These are phyloP conservation scores for Lytechinus variegatus DNA, from an alignment of 35 echinoderm and acorn worm genomes.

Conservation along the genomic window DNA sequence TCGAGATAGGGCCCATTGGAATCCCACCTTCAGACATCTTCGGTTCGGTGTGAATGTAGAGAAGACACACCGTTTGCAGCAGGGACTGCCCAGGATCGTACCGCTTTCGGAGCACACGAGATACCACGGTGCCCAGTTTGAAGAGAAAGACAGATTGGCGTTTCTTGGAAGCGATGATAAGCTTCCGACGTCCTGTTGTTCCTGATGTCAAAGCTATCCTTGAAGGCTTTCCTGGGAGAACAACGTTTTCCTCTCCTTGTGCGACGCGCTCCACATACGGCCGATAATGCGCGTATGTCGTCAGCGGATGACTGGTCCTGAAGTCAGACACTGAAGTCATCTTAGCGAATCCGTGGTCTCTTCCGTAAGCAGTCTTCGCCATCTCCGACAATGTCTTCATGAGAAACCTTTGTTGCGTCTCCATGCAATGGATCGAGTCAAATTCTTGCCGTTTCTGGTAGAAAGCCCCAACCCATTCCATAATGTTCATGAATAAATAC, in stretches of 20 bases:
- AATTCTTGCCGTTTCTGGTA: not conserved
- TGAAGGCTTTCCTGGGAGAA: constrained; percentile 6
- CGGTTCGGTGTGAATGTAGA: constrained; percentile 6
- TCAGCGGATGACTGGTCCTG: constrained; percentile 63
- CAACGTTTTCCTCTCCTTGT: constrained; percentile 72
- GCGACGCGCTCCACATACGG: constrained; percentile 65
- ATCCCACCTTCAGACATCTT: constrained; percentile 9
- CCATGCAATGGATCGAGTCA: not conserved
- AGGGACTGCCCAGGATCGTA: not conserved
- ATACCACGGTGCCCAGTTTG: not conserved
- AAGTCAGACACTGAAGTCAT: constrained; percentile 71
- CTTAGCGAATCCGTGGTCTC: constrained; percentile 40
- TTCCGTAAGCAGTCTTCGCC: constrained; percentile 65
- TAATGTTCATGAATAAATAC: not conserved
- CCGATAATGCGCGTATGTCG: constrained; percentile 68
- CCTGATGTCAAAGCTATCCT: constrained; percentile 63
- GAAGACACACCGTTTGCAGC: not conserved
- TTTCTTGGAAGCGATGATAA: constrained; percentile 41
- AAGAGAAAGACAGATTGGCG: constrained; percentile 1
- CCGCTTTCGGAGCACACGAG: not conserved
- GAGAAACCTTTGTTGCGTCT: constrained; percentile 56
- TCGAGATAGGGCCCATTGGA: not conserved
- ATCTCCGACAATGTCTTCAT: constrained; percentile 15
- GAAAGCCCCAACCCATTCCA: not conserved
- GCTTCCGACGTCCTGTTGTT: constrained; percentile 72